Evolutionary conservation across 2,113 vertebrate genomes (phyloP).

Genomic region (Eretmochelys imbricata): DNA sequence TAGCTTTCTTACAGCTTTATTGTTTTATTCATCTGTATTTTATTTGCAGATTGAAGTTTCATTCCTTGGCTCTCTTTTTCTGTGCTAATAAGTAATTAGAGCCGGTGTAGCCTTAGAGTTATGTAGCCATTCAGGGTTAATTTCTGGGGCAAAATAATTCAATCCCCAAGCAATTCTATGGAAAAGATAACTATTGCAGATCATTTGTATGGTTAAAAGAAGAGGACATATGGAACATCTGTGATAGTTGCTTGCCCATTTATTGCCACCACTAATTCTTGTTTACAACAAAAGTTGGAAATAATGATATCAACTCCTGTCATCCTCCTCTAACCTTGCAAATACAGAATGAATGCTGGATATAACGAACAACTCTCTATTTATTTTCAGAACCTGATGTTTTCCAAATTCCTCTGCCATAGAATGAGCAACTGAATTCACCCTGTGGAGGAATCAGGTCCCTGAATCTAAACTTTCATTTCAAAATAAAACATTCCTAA

Average conservation of each 20-base stretch:
- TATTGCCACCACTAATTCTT: conserved; percentile 50
- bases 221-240: conserved; percentile 39
- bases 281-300: conserved; percentile 55
- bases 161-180: conserved; percentile 28
- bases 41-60: conserved; percentile 63
- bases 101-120: not conserved
- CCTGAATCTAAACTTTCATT: not conserved
- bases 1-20: conserved; percentile 56
- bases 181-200: conserved; percentile 42
- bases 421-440: not conserved
- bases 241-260: conserved; percentile 43
- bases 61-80: conserved; percentile 38
- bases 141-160: conserved; percentile 62
- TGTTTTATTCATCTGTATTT: conserved; percentile 69
- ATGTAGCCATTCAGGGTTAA: conserved; percentile 59
- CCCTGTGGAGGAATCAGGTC: not conserved
- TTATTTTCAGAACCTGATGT: not conserved
- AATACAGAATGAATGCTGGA: not conserved
- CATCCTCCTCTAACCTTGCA: not conserved
- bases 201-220: conserved; percentile 62
- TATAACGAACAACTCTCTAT: not conserved
- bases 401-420: not conserved
- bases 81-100: conserved; percentile 56
- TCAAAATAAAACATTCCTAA: not conserved
- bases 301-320: not conserved